Conservation (phyloP, 2,888 invertebrate genomes). For the Cabera pusaria region DNA sequence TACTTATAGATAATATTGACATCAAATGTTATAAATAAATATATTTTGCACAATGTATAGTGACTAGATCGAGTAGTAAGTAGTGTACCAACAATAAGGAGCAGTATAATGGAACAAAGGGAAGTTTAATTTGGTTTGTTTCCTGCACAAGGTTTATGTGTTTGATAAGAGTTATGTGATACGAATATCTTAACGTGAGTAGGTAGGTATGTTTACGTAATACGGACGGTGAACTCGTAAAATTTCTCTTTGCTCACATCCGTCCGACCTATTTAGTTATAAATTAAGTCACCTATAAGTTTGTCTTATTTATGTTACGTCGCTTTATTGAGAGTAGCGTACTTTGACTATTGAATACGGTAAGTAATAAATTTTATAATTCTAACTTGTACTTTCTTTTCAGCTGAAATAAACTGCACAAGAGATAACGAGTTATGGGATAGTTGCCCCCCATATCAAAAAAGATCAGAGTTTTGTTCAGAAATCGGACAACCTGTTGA, state of each 20-base stretch:
- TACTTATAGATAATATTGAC: no score
- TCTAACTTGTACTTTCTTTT: no score
- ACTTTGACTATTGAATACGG: no score
- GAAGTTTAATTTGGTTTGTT: conserved; percentile 30
- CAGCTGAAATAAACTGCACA: conserved; percentile 48
- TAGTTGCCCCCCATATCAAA: conserved; percentile 36
- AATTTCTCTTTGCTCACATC: no score
- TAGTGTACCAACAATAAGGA: conserved; percentile 6
- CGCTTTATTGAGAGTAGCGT: no score
- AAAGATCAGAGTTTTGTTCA: conserved; percentile 41
- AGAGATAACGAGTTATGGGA: conserved; percentile 46
- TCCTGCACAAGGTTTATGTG: conserved; percentile 25
- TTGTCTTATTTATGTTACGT: no score
- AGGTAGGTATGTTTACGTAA: conserved; percentile 18
- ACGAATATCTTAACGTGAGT: conserved; percentile 24
- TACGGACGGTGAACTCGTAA: conserved; percentile 1
- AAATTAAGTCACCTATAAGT: no score
- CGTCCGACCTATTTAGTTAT: no score
- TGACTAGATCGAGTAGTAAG: conserved; percentile 13
- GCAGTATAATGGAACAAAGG: conserved; percentile 29
- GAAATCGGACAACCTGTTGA: conserved; percentile 24
- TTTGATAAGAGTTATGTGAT: conserved; percentile 26
- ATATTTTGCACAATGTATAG: no score
- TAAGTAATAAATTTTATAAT: no score
- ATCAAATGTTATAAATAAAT: no score